Conservation (phyloP, 2,888 invertebrate genomes). For the Cataglyphis rosenhaueri region DNA sequence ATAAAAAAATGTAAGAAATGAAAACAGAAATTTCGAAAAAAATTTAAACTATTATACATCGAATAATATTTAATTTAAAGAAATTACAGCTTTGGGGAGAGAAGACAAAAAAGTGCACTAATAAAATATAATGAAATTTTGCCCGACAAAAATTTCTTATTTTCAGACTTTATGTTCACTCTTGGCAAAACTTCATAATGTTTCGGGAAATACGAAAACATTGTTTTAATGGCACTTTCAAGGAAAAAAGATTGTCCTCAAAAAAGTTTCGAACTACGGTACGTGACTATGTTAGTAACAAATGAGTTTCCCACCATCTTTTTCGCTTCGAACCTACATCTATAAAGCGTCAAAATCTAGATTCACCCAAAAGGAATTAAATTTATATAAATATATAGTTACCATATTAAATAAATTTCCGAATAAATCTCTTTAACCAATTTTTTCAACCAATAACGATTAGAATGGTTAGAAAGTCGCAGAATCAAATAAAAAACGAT, state of each 20-base stretch:
- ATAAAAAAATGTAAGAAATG: background rate
- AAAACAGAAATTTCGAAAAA: background rate
- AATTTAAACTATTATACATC: background rate
- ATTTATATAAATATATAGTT: slow-evolving; percentile 4
- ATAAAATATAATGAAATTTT: slow-evolving; percentile 8
- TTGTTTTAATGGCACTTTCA: slow-evolving; percentile 16
- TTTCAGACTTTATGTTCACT: background rate
- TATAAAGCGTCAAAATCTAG: background rate
- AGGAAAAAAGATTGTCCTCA: background rate
- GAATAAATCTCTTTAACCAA: background rate
- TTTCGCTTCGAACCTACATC: background rate
- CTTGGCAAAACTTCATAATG: slow-evolving; percentile 35
- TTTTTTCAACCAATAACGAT: background rate
- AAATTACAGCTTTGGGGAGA: background rate
- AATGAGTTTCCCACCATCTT: background rate
- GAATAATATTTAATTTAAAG: background rate
- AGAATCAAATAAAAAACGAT: background rate
- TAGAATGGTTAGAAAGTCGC: background rate
- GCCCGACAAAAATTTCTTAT: slow-evolving; percentile 15
- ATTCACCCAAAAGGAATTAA: background rate
- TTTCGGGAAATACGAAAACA: slow-evolving; percentile 12
- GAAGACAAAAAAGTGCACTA: slow-evolving; percentile 7
- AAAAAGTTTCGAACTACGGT: slow-evolving; percentile 13
- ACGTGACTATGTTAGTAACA: slow-evolving; percentile 13
- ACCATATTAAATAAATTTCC: background rate